A percentile compares a stretch with the other conserved stretches of the same genome.
phyloP scores from a whole-genome alignment of 2,113 vertebrate genomes.

The Mormyrus lacerda region DNA sequence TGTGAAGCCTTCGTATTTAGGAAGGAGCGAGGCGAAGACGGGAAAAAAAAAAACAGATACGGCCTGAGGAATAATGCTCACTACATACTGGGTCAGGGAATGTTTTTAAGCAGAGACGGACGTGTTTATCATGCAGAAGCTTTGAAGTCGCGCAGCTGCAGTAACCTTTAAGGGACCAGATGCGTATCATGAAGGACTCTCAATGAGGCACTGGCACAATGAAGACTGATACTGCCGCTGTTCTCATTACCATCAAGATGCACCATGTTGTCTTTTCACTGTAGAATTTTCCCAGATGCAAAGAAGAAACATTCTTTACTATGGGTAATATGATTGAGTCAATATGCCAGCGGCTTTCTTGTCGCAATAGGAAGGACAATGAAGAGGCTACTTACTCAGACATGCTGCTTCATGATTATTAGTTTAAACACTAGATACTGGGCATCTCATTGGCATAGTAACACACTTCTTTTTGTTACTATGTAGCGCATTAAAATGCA shows the following conservation, averaged over 20 bases:
- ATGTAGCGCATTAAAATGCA: conserved; percentile 4
- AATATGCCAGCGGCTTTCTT: background rate
- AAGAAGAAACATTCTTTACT: conserved; percentile 10
- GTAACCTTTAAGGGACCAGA: conserved; percentile 43
- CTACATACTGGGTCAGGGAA: background rate
- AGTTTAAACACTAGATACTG: background rate
- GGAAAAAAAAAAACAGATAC: background rate
- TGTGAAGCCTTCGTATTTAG: conserved; percentile 17
- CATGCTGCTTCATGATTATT: conserved; percentile 1
- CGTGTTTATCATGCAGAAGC: conserved; percentile 49
- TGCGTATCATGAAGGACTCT: conserved; percentile 49
- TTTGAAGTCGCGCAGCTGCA: conserved; percentile 54
- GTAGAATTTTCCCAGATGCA: conserved; percentile 30
- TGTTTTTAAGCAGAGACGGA: conserved; percentile 39
- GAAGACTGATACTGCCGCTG: conserved; percentile 31
- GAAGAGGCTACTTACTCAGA: background rate
- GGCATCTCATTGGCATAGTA: conserved; percentile 2
- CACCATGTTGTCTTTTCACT: conserved; percentile 28
- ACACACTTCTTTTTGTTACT: background rate
- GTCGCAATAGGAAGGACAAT: background rate
- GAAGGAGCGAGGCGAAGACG: conserved; percentile 24
- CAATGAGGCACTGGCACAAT: conserved; percentile 47
- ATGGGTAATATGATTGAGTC: conserved; percentile 36
- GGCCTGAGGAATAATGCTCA: background rate
- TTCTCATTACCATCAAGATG: conserved; percentile 47